Evolutionary conservation across 1,140 invertebrate species (phyloP), one percentile per base, ranked within the genome.

Genomic region (Brachystomella parvula): DNA sequence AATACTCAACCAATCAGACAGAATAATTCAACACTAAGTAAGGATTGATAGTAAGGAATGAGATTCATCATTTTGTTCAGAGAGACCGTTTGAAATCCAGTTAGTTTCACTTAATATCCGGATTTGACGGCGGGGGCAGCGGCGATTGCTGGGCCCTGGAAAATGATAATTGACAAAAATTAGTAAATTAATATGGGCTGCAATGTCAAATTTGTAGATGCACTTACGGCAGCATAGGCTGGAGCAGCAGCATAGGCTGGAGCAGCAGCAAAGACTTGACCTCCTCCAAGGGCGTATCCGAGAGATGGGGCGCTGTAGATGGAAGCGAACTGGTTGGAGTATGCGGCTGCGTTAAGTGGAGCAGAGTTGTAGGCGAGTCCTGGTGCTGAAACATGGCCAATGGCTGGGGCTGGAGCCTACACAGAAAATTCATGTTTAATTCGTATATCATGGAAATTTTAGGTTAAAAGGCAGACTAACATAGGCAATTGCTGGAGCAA

Each of bases 231-330:
- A 30, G 60, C 60, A 29, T 31, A 28, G 3, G 60, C 60, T 6
- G 60, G 30, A n/a, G 35, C 39, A 30, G 65, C 58, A 56, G 58
- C 47, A 17, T 24, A 17, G 9, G 56, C 35, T 9, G 30, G 17
- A 44, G 53, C 28, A 32, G 61, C 32, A 35, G 56, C 56, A 15
- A 53, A 33, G 21, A 44, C 33, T 33, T 35, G 29, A 2, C 12
- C 47, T 24, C 39, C 63, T 35, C 66, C 65, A 29, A 71, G 47
- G 30, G 59, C 53, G 63, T 71, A 71, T 44, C 69, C 69, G 28
- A 71, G 56, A 44, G 65, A 35, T 28, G 61, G 61, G 3, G 26
- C 44, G 6, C 12, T 47, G 61, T 47, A 49, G 30, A 28, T 56
- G 47, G 30, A 30, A 28, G n/a, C 53, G 44, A 47, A 53, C 21